Base-by-base conservation (phyloP, 2,888 invertebrate species). In the Muscina levida region DNA sequence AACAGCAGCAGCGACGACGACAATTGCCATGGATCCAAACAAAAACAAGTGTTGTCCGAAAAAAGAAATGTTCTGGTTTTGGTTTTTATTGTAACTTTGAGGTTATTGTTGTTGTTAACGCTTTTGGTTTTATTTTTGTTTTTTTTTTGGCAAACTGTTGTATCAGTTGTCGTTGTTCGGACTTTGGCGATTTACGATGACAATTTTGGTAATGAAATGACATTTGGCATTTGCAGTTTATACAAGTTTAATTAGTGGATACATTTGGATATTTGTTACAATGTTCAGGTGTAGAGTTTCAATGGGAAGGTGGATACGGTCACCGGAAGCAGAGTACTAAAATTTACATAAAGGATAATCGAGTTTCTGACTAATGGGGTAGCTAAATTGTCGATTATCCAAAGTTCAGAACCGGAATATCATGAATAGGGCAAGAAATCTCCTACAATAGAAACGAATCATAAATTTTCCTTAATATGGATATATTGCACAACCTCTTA, bases 1-100 rank as follows among this genome's bases (percentile, higher is more conserved):
- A 70, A 70, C 68, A 65, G 31, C 72, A 68, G 65, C 37, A 62
- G 46, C 51, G 57, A 24, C 48, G 67, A 67, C 66, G 68, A 62
- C 62, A 42, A 26, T 19, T 51, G 22, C 62, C 39, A 15, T 62
- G 39, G 62, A 62, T 62, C 62, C 57, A 66, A 68, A 19, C 37
- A 59, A 39, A 77, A n/a, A 71, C 71, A 59, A 71, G 80, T 46
- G 39, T 67, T 76, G 72, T 79, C 68, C 79, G 57, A 72, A 72
- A 79, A 39, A 71, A 66, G 53, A 39, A 71, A 78, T 73, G 73
- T 66, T 71, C 72, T 82, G 75, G 72, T 78, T 82, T 67, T 67
- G 73, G 37, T 70, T 67, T 26, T 66, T 48, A 62, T 62, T 15
- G 42, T 24, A 70, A 48, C 42, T 67, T 53, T 72, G 19, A 46